Base-by-base conservation (phyloP, 1,140 invertebrate genomes). In the Panulirus ornatus region DNA sequence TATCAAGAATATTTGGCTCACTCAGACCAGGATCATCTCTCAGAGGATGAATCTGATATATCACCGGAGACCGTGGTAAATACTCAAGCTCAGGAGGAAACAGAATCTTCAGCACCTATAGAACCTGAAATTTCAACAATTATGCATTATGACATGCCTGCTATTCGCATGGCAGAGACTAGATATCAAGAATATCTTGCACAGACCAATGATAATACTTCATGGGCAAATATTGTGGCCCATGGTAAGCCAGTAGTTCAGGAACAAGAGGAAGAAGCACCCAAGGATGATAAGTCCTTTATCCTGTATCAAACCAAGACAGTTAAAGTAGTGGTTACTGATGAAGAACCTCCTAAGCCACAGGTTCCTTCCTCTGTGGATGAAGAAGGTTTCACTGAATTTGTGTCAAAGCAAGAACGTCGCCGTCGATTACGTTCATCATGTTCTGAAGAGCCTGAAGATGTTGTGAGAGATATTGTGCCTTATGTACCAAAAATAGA, bases 371-470 rank as follows among this genome's bases (percentile, higher is more conserved):
- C 34, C 30, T 73, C 86, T n/a, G 76, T 86, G 2, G 91, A 91
- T 58, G 88, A 91, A 40, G 91, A 92, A 70, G 92, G 92, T 22
- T 92, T 92, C 58, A 91, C 87, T 6, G 91, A 92, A 34, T 93
- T 91, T 63, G 84, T 92, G 6, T 87, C 84, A 54, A 90, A 85
- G 58, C 76, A 92, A 34, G 92, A 92, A 66, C 76, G 87, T 1
- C 91, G 92, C 22, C 86, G 91, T n/a, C 85, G 92, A n/a, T 83
- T 92, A 36, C 91, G 92, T 30, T 92, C 92, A 8, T 92, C 92
- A 8, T 90, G 92, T 27, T 93, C 92, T 9, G 92, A 92, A 81
- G 92, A 92, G 9, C 78, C 86, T 76, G 91, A 91, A 66, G 81
- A 91, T 38, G 51, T 63, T 42, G 66, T 88, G 16, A 91, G 90